phyloP scores from a whole-genome alignment of 2,797 vertebrate species.

The Valencia hispanica region DNA sequence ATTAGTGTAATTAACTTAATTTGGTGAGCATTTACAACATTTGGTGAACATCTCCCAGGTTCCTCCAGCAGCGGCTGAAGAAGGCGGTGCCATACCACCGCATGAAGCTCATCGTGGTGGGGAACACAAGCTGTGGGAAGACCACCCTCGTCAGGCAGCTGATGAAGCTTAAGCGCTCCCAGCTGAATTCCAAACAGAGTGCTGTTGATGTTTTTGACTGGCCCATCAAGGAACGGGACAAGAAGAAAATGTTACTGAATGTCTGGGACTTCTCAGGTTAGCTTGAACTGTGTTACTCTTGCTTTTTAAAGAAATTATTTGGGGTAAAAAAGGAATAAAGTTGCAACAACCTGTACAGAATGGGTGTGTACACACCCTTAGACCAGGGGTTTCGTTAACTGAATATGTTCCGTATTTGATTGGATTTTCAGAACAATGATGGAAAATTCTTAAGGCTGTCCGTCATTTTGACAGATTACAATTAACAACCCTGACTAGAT shows the following conservation, averaged over 20 bases:
- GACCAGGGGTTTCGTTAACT: no score
- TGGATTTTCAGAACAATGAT: no score
- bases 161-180: conserved; percentile 86
- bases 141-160: conserved; percentile 90
- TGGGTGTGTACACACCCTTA: not conserved
- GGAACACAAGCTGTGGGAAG: conserved; percentile 91
- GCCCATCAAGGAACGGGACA: conserved; percentile 85
- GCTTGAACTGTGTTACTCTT: conserved; percentile 1
- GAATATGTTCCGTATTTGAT: no score
- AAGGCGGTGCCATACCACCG: conserved; percentile 94
- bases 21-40: no score
- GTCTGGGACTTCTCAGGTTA: conserved; percentile 98
- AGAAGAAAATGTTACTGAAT: conserved; percentile 89
- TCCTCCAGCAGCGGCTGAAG: conserved; percentile 95
- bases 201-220: conserved; percentile 88
- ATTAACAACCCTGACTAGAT: no score
- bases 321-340: not conserved
- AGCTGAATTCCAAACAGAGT: conserved; percentile 60
- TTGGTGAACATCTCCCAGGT: conserved; percentile 84
- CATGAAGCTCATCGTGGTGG: conserved; percentile 96
- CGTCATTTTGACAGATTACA: no score
- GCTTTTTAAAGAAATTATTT: not conserved
- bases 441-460: no score
- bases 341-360: not conserved
- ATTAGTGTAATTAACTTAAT: no score